Evolutionary conservation across 2,797 vertebrate genomes (phyloP).

Genomic region (Esox masquinongy): DNA sequence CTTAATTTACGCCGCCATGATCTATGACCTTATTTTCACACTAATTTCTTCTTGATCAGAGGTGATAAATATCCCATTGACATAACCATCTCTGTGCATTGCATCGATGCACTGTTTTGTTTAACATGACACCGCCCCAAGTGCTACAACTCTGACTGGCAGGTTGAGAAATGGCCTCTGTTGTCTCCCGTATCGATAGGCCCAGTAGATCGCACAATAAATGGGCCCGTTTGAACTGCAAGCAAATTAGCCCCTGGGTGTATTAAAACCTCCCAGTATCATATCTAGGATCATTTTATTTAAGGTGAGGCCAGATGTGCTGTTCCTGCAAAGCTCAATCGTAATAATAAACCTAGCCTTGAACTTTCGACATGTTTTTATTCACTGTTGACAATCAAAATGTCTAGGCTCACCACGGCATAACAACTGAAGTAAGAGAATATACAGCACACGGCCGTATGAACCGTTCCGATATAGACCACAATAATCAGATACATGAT

Average conservation of each 20-base stretch:
- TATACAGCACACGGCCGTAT: background rate
- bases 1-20: conserved; percentile 79
- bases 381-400: background rate
- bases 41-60: conserved; percentile 83
- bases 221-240: conserved; percentile 11
- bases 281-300: background rate
- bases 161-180: conserved; percentile 63
- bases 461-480: background rate
- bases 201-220: conserved; percentile 31
- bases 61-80: conserved; percentile 83
- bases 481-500: background rate
- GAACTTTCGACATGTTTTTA: background rate
- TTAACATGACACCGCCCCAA: conserved; percentile 65
- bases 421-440: background rate
- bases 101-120: conserved; percentile 71
- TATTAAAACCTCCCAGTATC: background rate
- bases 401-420: background rate
- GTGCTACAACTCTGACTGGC: conserved; percentile 50
- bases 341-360: background rate
- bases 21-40: conserved; percentile 82
- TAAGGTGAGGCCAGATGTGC: background rate
- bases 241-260: background rate
- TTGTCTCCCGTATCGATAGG: conserved; percentile 49
- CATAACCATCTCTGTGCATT: conserved; percentile 73
- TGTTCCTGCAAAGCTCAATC: background rate